These are phyloP conservation scores for Eolophus roseicapilla DNA, from an alignment of 2,113 vertebrate genomes.

Conservation along the genomic window DNA sequence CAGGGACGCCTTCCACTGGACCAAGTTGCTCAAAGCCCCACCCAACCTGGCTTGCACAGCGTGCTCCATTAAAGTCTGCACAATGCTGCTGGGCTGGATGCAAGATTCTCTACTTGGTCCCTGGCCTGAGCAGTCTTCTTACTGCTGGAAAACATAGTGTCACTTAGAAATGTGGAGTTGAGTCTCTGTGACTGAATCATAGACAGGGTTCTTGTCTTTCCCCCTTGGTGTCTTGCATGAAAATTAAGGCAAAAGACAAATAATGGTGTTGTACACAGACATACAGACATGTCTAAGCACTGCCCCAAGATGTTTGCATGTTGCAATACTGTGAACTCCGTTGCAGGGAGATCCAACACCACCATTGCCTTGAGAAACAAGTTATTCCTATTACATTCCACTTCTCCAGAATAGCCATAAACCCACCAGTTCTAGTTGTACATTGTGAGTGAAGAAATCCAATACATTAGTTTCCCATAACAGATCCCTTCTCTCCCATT, in stretches of 20 bases:
- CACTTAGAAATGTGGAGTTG: background rate
- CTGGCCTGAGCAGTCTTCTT: background rate
- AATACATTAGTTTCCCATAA: background rate
- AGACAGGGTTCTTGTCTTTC: background rate
- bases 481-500: background rate
- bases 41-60: background rate
- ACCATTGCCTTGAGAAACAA: background rate
- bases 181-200: background rate
- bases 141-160: background rate
- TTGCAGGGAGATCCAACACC: background rate
- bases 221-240: background rate
- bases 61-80: background rate
- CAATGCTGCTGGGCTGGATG: background rate
- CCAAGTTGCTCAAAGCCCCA: background rate
- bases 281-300: background rate
- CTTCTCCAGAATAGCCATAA: background rate
- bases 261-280: background rate
- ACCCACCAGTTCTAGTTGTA: background rate
- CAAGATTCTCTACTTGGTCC: background rate
- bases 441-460: background rate
- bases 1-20: background rate
- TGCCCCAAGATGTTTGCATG: background rate
- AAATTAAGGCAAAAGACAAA: background rate
- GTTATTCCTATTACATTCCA: background rate
- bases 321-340: background rate